Base-by-base conservation (phyloP, 1,140 invertebrate genomes). In the Pseudomyrmex cubaensis region DNA sequence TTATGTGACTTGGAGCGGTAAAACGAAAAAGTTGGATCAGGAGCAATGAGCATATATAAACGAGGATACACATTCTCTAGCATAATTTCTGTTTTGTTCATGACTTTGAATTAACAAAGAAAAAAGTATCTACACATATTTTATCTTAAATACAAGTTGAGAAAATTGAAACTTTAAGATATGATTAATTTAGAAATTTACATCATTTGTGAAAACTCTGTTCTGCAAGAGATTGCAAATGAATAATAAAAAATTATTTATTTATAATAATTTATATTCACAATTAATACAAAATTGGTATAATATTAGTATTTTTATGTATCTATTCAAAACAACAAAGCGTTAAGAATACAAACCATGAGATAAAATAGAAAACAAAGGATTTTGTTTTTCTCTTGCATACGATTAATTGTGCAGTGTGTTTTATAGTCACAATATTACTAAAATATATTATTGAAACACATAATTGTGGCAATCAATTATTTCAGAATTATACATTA, bases 1-100 rank as follows among this genome's bases (percentile, higher is more conserved):
- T 85, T 74, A 75, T 22, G 80, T 66, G 70, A 85, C 75, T 88
- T 85, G 35, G 66, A 75, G 76, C 50, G 83, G 87, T 87, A 87
- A 67, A 63, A 46, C 35, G 5, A 2, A 63, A 44, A 56, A 25
- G 69, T 67, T 66, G 17, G 22, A 67, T 48, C 52, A 22, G 5
- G 35, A 57, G 17, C 54, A 59, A 25, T 15, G 12, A 78, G 13
- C 35, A 35, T 59, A 35, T 59, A 17, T 62, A 22, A 48, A 80
- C 52, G 52, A 35, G 54, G n/a, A 17, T 10, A 70, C n/a, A 46
- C 15, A 15, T 77, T 12, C 13, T 56, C 25, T 52, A 7, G 44
- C 20, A 57, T 46, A 22, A 35, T 48, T 57, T 15, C 17, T 20
- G 20, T 22, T 10, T 25, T 10, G 46, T 70, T 78, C 10, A 25